Evolutionary conservation across 2,797 vertebrate species (phyloP), one percentile per base, ranked within the genome.

Genomic region (Amniataba percoides): DNA sequence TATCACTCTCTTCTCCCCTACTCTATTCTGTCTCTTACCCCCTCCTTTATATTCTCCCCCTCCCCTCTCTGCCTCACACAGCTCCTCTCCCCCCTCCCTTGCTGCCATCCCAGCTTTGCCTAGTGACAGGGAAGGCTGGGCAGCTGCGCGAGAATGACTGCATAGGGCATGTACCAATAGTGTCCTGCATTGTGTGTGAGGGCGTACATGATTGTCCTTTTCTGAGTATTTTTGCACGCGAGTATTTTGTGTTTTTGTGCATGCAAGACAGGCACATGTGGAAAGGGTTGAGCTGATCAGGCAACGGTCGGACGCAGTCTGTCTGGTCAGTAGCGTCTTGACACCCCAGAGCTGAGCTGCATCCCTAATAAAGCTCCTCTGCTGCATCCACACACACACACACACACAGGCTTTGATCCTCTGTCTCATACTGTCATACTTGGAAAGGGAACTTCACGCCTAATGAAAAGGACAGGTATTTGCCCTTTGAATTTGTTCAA

Each of bases 101-200:
- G 0, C 60, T 48, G 57, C 61, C 84, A 87, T 86, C 72, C 83
- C 66, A 86, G 77, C 79, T 92, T 83, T 91, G 88, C 91, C 91
- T 81, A 77, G 89, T 87, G 90, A 93, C 84, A 88, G 87, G 71
- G 71, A 40, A 59, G 48, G 56, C 72, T 65, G 49, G 51, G 19
- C 66, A 42, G 36, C 36, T 62, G 64, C 66, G 80, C 43, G 7
- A 1, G 27, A 60, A 61, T 64, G 36, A 19, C 21, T 25, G 49
- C 45, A 42, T 14, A 34, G 51, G 23, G 31, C 67, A 71, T 53
- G 49, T 12, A 68, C n/a, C 43, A 25, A 39, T 16, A 34, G 4
- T 5, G 8, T 21, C 1, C n/a, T 21, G 10, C 5, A 25, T 23
- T 51, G 31, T 65, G n/a, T 39, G 19, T 51, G 68, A 14, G 49